Evolutionary conservation across 2,113 vertebrate genomes (phyloP), one percentile per base, ranked within the genome.

Genomic region (Phaetusa simplex): DNA sequence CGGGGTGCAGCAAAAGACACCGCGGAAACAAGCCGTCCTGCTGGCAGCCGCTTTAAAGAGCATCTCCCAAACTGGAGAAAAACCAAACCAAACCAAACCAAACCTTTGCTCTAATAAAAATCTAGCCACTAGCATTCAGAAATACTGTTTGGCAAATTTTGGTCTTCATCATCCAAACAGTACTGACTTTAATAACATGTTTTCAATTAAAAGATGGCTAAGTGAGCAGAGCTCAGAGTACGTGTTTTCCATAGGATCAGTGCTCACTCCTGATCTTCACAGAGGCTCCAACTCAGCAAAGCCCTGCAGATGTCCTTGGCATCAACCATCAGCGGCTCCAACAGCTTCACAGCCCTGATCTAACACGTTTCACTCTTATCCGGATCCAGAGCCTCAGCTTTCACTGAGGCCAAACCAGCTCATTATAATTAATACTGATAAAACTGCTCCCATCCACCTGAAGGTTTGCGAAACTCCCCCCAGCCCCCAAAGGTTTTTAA

Each of bases 51-150:
- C 40, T 7, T 32, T 32, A 43, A 32, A 65, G 40, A 65, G 64
- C 70, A 65, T 3, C 80, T 34, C 58, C 53, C 64, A 53, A 4
- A 16, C 0, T n/a, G 47, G 30, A 76, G 42, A 34, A 61, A 55
- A n/a, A 6, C 1, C 8, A 78, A n/a, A 0, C 26, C 1, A 12
- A 83, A 38, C 0, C n/a, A 36, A 70, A 0, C 6, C 34, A 24
- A 80, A 84, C 19, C 21, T 49, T 50, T 15, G 21, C 30, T 47
- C 32, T 82, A 53, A 32, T 29, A 30, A 92, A 19, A 17, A 59
- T 8, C 65, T 20, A 36, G 12, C 70, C 27, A 27, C 13, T 52
- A 67, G n/a, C 55, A 43, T 27, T 40, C 30, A 43, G 11, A 84
- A 73, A 91, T 13, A 32, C 24, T 26, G 32, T 7, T 18, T 42